A percentile compares a stretch with the other conserved stretches of the same genome.
phyloP scores from a whole-genome alignment of 2,888 invertebrate genomes.

The Pseudanteris insignis region DNA sequence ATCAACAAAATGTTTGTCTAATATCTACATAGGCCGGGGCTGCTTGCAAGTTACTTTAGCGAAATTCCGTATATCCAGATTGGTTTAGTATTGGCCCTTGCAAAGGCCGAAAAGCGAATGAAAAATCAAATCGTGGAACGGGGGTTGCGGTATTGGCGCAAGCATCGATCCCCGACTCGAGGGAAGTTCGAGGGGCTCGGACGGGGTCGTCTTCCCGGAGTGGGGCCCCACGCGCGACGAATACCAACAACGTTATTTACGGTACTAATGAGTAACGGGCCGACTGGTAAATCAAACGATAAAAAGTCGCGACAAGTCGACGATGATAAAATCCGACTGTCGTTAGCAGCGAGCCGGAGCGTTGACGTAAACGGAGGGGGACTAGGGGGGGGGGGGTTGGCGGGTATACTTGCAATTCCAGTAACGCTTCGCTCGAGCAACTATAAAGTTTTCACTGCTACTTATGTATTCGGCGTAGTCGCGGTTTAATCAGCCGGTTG shows the following conservation, averaged over 20 bases:
- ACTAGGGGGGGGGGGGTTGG: too few relatives aligned
- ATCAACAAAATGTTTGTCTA: slow-evolving; percentile 11
- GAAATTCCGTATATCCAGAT: slow-evolving; percentile 25
- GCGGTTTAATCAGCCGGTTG: slow-evolving; percentile 60
- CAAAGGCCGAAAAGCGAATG: slow-evolving; percentile 29
- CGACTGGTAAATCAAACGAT: slow-evolving; percentile 12
- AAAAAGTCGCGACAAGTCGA: too few relatives aligned
- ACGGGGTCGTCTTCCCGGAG: too few relatives aligned
- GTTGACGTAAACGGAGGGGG: too few relatives aligned
- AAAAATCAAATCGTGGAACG: slow-evolving; percentile 10
- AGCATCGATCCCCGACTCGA: neutral
- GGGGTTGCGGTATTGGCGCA: neutral
- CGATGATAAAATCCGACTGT: slow-evolving; percentile 35
- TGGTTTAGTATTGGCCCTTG: slow-evolving; percentile 4
- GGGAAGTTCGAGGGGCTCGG: neutral
- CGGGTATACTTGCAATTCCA: slow-evolving; percentile 52
- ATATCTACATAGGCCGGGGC: neutral
- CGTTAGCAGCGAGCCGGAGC: slow-evolving; percentile 8
- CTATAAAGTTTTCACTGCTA: slow-evolving; percentile 46
- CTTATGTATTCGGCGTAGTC: slow-evolving; percentile 56
- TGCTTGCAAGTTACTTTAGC: neutral
- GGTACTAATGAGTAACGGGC: too few relatives aligned
- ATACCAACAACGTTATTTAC: too few relatives aligned
- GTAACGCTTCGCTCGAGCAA: slow-evolving; percentile 35
- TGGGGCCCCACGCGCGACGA: too few relatives aligned